These are phyloP conservation scores for Bombus pascuorum DNA, from an alignment of 1,140 invertebrate species.

Conservation along the genomic window DNA sequence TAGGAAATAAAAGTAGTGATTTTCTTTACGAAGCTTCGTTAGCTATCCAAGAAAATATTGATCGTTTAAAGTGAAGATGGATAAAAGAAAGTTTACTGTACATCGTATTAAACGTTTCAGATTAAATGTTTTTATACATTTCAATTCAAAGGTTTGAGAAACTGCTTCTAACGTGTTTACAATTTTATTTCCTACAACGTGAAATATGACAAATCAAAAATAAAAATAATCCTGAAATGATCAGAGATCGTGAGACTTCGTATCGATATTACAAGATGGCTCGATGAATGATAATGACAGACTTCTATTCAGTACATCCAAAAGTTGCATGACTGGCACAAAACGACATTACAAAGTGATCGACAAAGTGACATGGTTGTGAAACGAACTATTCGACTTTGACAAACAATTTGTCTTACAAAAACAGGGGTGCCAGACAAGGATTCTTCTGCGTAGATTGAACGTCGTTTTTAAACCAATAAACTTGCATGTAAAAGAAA, in stretches of 20 bases:
- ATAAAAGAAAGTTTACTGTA: not conserved
- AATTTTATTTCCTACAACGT: slow-evolving; percentile 60
- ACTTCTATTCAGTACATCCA: slow-evolving; percentile 65
- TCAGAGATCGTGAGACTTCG: slow-evolving; percentile 37
- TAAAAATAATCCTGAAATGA: slow-evolving; percentile 58
- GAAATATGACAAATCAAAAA: slow-evolving; percentile 42
- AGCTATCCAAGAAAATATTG: not conserved
- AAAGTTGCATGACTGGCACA: slow-evolving; percentile 63
- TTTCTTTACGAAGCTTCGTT: too few relatives aligned
- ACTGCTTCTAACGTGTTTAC: not conserved
- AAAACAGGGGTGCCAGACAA: not conserved
- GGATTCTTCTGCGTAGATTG: slow-evolving; percentile 52
- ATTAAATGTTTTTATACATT: too few relatives aligned
- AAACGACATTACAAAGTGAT: slow-evolving; percentile 64
- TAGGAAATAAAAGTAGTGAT: slow-evolving; percentile 57
- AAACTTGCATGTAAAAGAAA: not conserved
- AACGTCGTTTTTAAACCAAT: slow-evolving; percentile 13
- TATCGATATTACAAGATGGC: slow-evolving; percentile 49
- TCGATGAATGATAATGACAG: slow-evolving; percentile 47
- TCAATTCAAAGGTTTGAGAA: not conserved
- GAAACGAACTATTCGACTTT: slow-evolving; percentile 36
- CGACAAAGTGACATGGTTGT: slow-evolving; percentile 45
- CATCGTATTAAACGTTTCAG: not conserved
- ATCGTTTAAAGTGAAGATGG: not conserved
- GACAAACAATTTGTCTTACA: slow-evolving; percentile 40